A percentile compares a stretch with the other conserved stretches of the same genome.
Conservation (phyloP, 2,888 invertebrate species). For the Epinotia demarniana region DNA sequence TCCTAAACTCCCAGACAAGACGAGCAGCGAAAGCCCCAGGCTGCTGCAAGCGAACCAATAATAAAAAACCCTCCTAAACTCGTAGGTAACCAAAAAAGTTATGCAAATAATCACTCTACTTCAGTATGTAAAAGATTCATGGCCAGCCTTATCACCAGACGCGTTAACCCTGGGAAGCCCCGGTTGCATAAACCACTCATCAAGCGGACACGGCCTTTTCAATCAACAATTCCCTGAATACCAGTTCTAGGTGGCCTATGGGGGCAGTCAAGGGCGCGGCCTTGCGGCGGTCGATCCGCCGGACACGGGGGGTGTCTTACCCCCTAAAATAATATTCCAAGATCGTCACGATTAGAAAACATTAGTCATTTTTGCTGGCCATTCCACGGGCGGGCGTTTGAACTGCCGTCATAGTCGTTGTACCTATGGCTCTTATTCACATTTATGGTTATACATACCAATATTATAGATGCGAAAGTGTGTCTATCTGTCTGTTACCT, state of each 20-base stretch:
- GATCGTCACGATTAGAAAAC: slow-evolving; percentile 38
- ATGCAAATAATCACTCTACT: not conserved
- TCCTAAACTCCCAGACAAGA: too few species aligned
- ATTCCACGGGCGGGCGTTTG: not conserved
- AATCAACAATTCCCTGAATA: slow-evolving; percentile 54
- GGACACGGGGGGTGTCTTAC: slow-evolving; percentile 86
- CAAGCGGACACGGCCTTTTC: slow-evolving; percentile 59
- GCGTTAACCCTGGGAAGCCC: slow-evolving; percentile 46
- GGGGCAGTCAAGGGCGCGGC: slow-evolving; percentile 92
- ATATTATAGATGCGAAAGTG: too few species aligned
- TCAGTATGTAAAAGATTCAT: not conserved
- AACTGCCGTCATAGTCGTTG: not conserved
- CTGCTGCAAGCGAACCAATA: too few species aligned
- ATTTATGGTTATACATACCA: slow-evolving; percentile 8
- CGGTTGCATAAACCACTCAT: slow-evolving; percentile 58
- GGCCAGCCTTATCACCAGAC: slow-evolving; percentile 17
- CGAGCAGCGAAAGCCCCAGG: too few species aligned
- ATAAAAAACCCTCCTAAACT: too few species aligned
- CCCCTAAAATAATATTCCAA: slow-evolving; percentile 49
- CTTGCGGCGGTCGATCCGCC: slow-evolving; percentile 93
- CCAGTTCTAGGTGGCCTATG: slow-evolving; percentile 69
- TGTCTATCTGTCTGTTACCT: too few species aligned
- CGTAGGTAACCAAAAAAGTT: not conserved
- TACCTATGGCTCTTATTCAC: not conserved
- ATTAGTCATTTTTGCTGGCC: slow-evolving; percentile 50